phyloP scores from a whole-genome alignment of 2,888 invertebrate genomes.

The Meandrusa payeni region DNA sequence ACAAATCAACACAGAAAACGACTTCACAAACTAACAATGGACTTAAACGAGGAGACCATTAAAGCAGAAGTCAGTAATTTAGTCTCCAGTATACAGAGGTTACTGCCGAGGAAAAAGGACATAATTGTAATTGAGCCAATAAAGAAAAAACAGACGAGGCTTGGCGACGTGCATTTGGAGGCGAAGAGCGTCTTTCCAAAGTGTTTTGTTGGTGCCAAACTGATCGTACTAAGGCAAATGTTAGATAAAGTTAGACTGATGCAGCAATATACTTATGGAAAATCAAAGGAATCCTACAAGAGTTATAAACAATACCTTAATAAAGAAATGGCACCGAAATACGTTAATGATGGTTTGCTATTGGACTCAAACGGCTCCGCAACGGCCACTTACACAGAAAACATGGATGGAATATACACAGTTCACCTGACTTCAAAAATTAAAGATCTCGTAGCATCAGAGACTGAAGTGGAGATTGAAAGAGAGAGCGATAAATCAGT shows the following conservation, averaged over 20 bases:
- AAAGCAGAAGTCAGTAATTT: constrained; percentile 66
- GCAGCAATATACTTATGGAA: constrained; percentile 68
- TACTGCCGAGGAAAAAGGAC: constrained; percentile 66
- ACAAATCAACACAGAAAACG: constrained; percentile 50
- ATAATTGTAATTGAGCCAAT: constrained; percentile 46
- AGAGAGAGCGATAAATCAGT: constrained; percentile 51
- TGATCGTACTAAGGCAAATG: constrained; percentile 57
- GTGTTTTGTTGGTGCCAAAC: constrained; percentile 66
- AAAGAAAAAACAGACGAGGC: constrained; percentile 44
- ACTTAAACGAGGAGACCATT: constrained; percentile 61
- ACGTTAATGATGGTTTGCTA: constrained; percentile 51
- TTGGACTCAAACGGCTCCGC: constrained; percentile 64
- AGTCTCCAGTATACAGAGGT: constrained; percentile 54
- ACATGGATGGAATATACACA: constrained; percentile 50
- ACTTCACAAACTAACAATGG: constrained; percentile 54
- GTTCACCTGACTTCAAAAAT: constrained; percentile 64
- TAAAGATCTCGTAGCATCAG: constrained; percentile 63
- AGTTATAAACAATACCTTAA: constrained; percentile 58
- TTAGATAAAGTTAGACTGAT: constrained; percentile 63
- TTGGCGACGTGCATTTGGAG: constrained; percentile 62
- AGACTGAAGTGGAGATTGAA: constrained; percentile 63
- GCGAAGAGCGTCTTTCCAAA: constrained; percentile 67
- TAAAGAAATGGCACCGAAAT: constrained; percentile 60
- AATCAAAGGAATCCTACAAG: constrained; percentile 56
- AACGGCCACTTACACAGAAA: constrained; percentile 61